Evolutionary conservation across 2,797 vertebrate genomes (phyloP).

Genomic region (Dromococcyx pavoninus): DNA sequence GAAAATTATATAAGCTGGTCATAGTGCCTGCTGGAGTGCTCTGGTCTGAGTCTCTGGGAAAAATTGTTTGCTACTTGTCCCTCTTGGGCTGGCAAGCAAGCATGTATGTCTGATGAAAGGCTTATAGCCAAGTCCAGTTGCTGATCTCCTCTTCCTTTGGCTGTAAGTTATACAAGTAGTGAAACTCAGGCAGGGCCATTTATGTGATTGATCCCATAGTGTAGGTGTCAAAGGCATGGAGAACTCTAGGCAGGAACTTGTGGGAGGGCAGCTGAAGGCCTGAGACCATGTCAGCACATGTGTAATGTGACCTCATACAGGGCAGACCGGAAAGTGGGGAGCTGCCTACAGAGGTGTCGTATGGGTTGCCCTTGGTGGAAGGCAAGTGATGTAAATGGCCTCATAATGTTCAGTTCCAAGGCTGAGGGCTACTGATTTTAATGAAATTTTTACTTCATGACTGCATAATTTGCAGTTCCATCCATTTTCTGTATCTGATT

Average conservation of each 20-base stretch:
- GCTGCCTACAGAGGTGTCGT: background rate
- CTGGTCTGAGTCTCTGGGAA: background rate
- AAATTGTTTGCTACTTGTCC: accelerated
- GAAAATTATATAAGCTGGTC: background rate
- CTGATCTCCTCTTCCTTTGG: background rate
- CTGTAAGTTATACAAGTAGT: background rate
- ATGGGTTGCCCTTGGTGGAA: background rate
- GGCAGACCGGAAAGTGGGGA: background rate
- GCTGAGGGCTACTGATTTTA: background rate
- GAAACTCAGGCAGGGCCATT: background rate
- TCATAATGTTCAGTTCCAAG: accelerated
- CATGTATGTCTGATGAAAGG: background rate
- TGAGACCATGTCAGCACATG: accelerated
- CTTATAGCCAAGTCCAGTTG: background rate
- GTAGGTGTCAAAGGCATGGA: background rate
- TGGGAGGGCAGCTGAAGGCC: background rate
- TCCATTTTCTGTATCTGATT: constrained; percentile 10
- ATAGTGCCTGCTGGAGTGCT: background rate
- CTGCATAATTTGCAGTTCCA: background rate
- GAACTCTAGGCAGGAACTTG: background rate
- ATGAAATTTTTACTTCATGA: background rate
- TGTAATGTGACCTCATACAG: background rate
- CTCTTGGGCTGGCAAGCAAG: background rate
- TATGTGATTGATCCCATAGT: background rate
- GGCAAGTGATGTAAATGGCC: background rate